Conservation (phyloP, 2,888 invertebrate species). For the Fragum fragum region DNA sequence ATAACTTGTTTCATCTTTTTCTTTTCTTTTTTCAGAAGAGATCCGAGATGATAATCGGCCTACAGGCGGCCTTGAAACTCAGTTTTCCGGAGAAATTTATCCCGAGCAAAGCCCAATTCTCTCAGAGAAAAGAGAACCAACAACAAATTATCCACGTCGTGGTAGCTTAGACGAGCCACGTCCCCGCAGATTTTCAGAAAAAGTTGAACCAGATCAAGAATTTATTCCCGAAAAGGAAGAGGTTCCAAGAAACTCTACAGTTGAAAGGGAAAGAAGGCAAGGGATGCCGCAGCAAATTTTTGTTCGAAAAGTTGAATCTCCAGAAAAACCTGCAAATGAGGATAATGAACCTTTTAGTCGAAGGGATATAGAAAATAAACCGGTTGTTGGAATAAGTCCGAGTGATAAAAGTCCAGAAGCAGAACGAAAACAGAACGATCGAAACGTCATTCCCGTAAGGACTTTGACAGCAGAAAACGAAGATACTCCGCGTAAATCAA, state of each 20-base stretch:
- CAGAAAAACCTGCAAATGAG: neutral
- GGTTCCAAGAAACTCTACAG: neutral
- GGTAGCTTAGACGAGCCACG: neutral
- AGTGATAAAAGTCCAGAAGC: neutral
- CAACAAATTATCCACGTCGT: neutral
- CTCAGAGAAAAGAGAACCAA: neutral
- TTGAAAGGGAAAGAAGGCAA: neutral
- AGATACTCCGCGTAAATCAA: neutral
- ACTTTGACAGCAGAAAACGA: neutral
- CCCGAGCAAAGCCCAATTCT: neutral
- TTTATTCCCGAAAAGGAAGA: neutral
- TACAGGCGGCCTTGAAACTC: neutral
- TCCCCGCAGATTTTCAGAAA: neutral
- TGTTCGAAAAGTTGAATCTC: neutral
- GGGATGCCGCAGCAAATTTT: neutral
- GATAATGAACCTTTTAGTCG: neutral
- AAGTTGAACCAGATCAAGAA: neutral
- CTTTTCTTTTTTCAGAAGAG: no score
- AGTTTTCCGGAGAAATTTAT: neutral
- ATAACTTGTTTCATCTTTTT: no score
- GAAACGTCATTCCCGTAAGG: neutral
- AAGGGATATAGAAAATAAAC: neutral
- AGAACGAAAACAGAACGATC: neutral
- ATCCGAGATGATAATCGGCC: no score
- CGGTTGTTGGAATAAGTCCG: constrained; percentile 3